Evolutionary conservation across 1,140 invertebrate species (phyloP).

Genomic region (Anoplolepis gracilipes): DNA sequence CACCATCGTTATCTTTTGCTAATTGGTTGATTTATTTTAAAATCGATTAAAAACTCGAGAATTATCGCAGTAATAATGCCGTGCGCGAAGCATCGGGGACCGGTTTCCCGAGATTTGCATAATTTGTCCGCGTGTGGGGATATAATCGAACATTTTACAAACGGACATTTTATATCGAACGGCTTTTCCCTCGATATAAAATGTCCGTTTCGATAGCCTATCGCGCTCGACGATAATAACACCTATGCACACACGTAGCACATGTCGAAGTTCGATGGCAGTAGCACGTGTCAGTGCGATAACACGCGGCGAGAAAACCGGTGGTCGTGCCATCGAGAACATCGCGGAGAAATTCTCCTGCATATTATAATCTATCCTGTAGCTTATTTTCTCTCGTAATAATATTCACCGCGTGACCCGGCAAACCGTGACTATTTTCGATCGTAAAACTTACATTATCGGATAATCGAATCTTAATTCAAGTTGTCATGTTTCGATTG

Average conservation of each 20-base stretch:
- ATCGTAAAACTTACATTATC: conserved; percentile 3
- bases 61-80: conserved; percentile 20
- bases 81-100: not conserved
- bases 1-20: conserved; percentile 22
- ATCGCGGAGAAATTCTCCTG: not conserved
- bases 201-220: conserved; percentile 3
- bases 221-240: conserved; percentile 29
- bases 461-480: not conserved
- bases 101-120: conserved; percentile 38
- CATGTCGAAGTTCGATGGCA: not conserved
- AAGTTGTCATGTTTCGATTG: not conserved
- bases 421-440: not conserved
- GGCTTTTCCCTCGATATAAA: conserved; percentile 35
- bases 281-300: not conserved
- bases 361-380: not conserved
- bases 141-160: too few species aligned
- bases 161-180: too few species aligned
- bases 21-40: conserved; percentile 47
- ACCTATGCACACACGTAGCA: not conserved
- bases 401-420: not conserved
- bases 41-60: conserved; percentile 36
- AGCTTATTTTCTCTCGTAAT: not conserved
- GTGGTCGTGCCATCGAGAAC: not conserved
- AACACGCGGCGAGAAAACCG: not conserved
- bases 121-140: conserved; percentile 18